phyloP scores from a whole-genome alignment of 2,888 invertebrate species.

The Scrobipalpa costella region DNA sequence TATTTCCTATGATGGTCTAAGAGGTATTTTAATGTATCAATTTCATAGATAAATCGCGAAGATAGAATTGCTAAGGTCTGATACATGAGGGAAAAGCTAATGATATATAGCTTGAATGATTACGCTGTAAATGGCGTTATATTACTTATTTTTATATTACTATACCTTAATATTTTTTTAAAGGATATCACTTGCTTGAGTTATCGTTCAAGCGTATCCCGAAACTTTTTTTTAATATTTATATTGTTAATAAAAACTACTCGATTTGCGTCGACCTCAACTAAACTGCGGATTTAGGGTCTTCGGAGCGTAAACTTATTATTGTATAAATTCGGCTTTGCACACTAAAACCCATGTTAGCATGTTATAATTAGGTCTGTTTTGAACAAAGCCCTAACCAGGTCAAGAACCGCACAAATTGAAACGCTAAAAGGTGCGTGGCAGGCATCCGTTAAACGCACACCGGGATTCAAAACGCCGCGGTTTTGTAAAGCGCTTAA shows the following conservation, averaged over 20 bases:
- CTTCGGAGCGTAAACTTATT: neutral
- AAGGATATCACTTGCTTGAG: too few relatives aligned
- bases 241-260: too few relatives aligned
- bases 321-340: neutral
- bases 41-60: conserved; percentile 59
- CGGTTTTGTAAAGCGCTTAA: conserved; percentile 11
- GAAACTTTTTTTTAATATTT: too few relatives aligned
- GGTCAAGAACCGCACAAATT: conserved; percentile 44
- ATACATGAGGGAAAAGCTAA: neutral
- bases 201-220: too few relatives aligned
- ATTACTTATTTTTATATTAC: neutral
- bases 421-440: conserved; percentile 39
- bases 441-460: conserved; percentile 31
- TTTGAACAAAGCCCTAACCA: conserved; percentile 34
- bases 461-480: conserved; percentile 22
- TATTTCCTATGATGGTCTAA: conserved; percentile 24
- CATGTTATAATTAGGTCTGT: conserved; percentile 27
- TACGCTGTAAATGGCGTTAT: neutral
- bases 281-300: neutral
- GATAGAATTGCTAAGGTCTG: conserved; percentile 68
- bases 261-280: too few relatives aligned
- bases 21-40: conserved; percentile 25
- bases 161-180: too few relatives aligned
- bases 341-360: conserved; percentile 9
- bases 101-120: neutral